phyloP scores from a whole-genome alignment of 2,888 invertebrate species.

The Drosophila neonasuta region DNA sequence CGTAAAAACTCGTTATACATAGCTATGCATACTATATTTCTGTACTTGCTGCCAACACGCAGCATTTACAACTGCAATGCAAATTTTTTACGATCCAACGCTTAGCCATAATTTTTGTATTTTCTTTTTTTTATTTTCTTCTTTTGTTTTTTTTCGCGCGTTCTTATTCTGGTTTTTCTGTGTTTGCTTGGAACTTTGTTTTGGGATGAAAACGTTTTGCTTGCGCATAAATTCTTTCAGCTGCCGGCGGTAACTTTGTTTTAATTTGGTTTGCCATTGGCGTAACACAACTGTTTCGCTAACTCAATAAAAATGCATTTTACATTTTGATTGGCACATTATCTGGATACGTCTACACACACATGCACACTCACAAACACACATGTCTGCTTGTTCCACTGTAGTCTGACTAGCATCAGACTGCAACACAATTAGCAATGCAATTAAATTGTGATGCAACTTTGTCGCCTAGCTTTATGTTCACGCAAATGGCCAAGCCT shows the following conservation, averaged over 20 bases:
- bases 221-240: constrained; percentile 38
- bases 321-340: constrained; percentile 67
- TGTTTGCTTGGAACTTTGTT: constrained; percentile 30
- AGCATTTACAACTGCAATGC: constrained; percentile 69
- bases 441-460: constrained; percentile 49
- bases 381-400: background rate
- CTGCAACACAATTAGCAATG: constrained; percentile 47
- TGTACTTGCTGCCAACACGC: constrained; percentile 45
- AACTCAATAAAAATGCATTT: constrained; percentile 70
- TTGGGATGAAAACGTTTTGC: constrained; percentile 31
- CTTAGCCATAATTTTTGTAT: constrained; percentile 49
- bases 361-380: background rate
- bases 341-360: constrained; percentile 31
- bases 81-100: constrained; percentile 65
- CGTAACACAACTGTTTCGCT: constrained; percentile 45
- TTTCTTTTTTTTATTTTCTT: constrained; percentile 1
- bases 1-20: constrained; percentile 43
- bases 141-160: background rate
- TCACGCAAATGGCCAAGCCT: constrained; percentile 36
- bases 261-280: constrained; percentile 57
- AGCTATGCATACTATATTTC: constrained; percentile 37
- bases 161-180: constrained; percentile 3
- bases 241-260: constrained; percentile 53
- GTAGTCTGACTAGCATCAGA: constrained; percentile 15
- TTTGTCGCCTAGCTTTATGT: constrained; percentile 42